Evolutionary conservation across 2,797 vertebrate genomes (phyloP).

Genomic region (Danio albolineatus): DNA sequence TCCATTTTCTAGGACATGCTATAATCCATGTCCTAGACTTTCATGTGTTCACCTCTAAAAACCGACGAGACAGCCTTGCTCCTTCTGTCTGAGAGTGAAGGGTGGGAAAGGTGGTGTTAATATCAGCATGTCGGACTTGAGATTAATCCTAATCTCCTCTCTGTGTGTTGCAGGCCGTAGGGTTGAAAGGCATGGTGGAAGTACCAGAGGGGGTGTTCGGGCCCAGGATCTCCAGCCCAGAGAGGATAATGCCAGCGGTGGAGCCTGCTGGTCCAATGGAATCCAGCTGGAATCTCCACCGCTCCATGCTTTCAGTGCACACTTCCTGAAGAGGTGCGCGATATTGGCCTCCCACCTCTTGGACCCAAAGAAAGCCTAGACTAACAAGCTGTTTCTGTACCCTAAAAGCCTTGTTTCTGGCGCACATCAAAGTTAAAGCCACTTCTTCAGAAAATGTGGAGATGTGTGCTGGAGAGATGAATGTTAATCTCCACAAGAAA

Average conservation of each 20-base stretch:
- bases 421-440: constrained; percentile 61
- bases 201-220: constrained; percentile 68
- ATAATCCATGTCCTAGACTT: constrained; percentile 76
- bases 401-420: constrained; percentile 58
- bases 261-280: constrained; percentile 67
- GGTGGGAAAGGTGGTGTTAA: constrained; percentile 64
- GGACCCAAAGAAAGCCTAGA: constrained; percentile 44
- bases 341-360: constrained; percentile 63
- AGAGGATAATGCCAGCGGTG: constrained; percentile 63
- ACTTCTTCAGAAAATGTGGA: constrained; percentile 47
- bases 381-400: constrained; percentile 60
- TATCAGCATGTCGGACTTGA: constrained; percentile 68
- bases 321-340: constrained; percentile 64
- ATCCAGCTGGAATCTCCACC: constrained; percentile 57
- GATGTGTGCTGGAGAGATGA: constrained; percentile 58
- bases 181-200: constrained; percentile 72
- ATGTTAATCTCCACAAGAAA: constrained; percentile 57
- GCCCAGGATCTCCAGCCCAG: constrained; percentile 67
- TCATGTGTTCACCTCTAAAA: constrained; percentile 69
- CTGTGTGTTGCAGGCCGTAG: constrained; percentile 63
- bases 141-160: constrained; percentile 72
- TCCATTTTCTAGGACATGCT: constrained; percentile 54
- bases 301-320: constrained; percentile 59
- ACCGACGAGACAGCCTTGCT: constrained; percentile 52
- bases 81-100: constrained; percentile 21